Evolutionary conservation across 2,888 invertebrate genomes (phyloP).

Genomic region (Theodoxus fluviatilis): DNA sequence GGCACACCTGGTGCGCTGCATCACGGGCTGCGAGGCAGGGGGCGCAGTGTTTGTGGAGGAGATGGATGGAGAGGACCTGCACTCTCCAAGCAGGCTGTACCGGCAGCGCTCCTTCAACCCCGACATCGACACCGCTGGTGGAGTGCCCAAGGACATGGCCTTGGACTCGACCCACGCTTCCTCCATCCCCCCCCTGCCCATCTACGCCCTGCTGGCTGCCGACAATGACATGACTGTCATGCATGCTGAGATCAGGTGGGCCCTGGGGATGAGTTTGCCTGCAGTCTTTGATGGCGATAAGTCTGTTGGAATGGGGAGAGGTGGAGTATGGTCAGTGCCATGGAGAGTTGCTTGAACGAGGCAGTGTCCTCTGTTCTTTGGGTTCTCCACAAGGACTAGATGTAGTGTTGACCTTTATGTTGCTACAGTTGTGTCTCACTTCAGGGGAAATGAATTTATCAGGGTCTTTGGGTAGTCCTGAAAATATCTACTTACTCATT

Average conservation of each 20-base stretch:
- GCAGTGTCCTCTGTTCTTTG: too few species aligned
- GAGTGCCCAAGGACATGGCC: slow-evolving; percentile 36
- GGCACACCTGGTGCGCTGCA: slow-evolving; percentile 88
- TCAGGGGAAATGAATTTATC: too few species aligned
- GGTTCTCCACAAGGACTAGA: too few species aligned
- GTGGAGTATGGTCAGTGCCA: too few species aligned
- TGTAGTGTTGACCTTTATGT: too few species aligned
- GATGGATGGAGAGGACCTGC: slow-evolving; percentile 36
- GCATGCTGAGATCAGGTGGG: slow-evolving; percentile 39
- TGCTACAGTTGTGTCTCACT: too few species aligned
- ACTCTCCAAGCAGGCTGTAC: slow-evolving; percentile 26
- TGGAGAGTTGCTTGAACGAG: too few species aligned
- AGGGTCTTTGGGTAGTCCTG: too few species aligned
- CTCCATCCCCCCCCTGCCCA: slow-evolving; percentile 95
- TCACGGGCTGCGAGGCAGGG: slow-evolving; percentile 56
- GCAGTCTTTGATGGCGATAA: too few species aligned
- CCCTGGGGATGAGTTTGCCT: too few species aligned
- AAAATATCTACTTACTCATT: too few species aligned
- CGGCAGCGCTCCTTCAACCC: slow-evolving; percentile 37
- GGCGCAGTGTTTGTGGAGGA: slow-evolving; percentile 39
- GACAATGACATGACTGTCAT: slow-evolving; percentile 70
- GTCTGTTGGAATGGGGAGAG: too few species aligned
- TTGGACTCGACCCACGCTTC: slow-evolving; percentile 17
- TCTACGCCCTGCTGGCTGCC: slow-evolving; percentile 94
- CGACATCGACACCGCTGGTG: slow-evolving; percentile 44